Conservation (phyloP, 1,140 invertebrate genomes). For the Zaprionus kolodkinae region DNA sequence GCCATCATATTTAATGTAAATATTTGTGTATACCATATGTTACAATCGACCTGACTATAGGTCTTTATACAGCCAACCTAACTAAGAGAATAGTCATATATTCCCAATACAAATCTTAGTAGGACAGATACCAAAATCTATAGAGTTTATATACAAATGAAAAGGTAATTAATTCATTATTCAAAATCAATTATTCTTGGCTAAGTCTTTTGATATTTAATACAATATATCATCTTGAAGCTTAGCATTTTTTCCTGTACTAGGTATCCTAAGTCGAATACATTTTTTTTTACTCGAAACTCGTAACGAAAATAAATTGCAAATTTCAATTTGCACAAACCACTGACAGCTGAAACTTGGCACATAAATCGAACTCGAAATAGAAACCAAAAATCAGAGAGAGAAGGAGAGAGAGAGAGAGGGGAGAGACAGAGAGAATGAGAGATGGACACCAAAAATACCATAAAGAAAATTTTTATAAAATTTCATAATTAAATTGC, state of each 20-base stretch:
- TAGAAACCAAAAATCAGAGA: background rate
- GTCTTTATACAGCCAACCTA: background rate
- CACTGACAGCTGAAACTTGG: conserved; percentile 69
- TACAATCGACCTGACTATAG: no score
- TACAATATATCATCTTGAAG: no score
- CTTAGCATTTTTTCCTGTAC: no score
- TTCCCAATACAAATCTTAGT: no score
- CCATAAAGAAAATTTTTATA: conserved; percentile 35
- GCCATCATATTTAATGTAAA: conserved; percentile 48
- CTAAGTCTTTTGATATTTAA: no score
- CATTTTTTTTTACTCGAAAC: background rate
- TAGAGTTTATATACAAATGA: no score
- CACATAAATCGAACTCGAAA: conserved; percentile 69
- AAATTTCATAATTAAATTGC: conserved; percentile 78
- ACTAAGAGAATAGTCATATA: background rate
- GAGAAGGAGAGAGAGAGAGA: background rate
- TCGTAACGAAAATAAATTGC: conserved; percentile 6
- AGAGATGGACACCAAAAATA: background rate
- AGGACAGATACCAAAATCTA: no score
- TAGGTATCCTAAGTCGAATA: background rate
- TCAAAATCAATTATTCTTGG: no score
- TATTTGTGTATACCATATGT: conserved; percentile 40
- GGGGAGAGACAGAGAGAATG: background rate
- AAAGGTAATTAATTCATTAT: no score
- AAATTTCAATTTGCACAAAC: conserved; percentile 52